These are phyloP conservation scores for Thalassoma bifasciatum DNA, from an alignment of 2,113 vertebrate species.

Conservation along the genomic window DNA sequence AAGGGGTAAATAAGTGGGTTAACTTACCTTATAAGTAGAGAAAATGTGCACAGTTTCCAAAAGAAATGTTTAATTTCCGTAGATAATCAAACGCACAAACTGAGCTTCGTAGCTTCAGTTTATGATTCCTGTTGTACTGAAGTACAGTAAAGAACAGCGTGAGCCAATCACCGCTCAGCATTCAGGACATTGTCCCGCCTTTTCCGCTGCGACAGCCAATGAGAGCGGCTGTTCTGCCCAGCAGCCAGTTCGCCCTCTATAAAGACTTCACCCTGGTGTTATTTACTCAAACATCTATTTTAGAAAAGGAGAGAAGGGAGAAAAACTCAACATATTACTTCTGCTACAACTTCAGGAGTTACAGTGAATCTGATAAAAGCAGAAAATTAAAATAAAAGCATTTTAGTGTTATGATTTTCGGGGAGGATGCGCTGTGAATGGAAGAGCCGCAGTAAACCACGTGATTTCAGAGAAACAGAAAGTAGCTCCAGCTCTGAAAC, in stretches of 20 bases:
- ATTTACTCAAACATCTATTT: not conserved
- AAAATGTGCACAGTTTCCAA: not conserved
- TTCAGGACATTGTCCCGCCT: not conserved
- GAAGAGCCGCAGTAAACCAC: slow-evolving; percentile 47
- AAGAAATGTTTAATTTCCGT: fast-evolving
- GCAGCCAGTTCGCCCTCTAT: fast-evolving
- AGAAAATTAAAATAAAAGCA: not conserved
- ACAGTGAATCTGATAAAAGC: not conserved
- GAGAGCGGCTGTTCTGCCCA: slow-evolving; percentile 47
- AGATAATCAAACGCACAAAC: not conserved
- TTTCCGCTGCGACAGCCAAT: slow-evolving; percentile 39
- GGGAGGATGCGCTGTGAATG: not conserved
- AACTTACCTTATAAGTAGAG: slow-evolving; percentile 44
- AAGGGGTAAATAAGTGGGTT: fast-evolving
- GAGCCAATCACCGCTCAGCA: slow-evolving; percentile 33
- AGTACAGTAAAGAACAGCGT: not conserved
- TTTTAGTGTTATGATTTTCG: fast-evolving
- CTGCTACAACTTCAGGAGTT: fast-evolving
- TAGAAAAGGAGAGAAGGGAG: fast-evolving
- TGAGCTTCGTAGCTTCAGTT: no score
- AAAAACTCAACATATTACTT: fast-evolving
- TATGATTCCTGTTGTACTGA: not conserved
- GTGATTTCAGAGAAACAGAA: slow-evolving; percentile 80
- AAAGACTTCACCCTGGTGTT: fast-evolving
- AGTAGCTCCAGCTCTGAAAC: slow-evolving; percentile 42